Evolutionary conservation across 2,797 vertebrate species (phyloP).

Genomic region (Sebastes miniatus): DNA sequence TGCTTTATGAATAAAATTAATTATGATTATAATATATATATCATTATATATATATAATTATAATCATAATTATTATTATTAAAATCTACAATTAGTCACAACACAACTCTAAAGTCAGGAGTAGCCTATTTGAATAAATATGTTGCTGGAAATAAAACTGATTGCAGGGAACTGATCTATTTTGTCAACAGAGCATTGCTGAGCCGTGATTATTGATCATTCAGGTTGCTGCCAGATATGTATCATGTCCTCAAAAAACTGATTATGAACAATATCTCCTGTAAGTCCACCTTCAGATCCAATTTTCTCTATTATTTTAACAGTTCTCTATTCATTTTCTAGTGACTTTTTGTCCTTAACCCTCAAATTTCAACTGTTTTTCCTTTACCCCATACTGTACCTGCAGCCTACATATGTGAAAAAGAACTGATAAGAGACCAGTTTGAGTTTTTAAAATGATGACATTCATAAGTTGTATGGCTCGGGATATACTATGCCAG

Average conservation of each 20-base stretch:
- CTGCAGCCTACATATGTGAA: not conserved
- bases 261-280: not conserved
- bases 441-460: not conserved
- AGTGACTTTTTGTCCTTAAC: not conserved
- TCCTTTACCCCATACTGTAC: not conserved
- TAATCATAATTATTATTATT: too few relatives aligned
- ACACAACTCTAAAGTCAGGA: not conserved
- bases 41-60: too few relatives aligned
- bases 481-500: not conserved
- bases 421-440: not conserved
- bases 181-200: not conserved
- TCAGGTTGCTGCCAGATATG: not conserved
- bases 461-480: not conserved
- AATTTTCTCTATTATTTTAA: not conserved
- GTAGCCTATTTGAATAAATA: not conserved
- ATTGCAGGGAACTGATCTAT: not conserved
- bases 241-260: not conserved
- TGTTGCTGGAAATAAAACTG: not conserved
- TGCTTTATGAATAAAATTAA: too few relatives aligned
- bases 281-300: not conserved
- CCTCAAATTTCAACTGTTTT: not conserved
- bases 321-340: not conserved
- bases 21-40: too few relatives aligned
- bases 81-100: not conserved
- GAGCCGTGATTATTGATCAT: not conserved